Conservation (phyloP, 2,888 invertebrate species). For the Euzophera pinguis region DNA sequence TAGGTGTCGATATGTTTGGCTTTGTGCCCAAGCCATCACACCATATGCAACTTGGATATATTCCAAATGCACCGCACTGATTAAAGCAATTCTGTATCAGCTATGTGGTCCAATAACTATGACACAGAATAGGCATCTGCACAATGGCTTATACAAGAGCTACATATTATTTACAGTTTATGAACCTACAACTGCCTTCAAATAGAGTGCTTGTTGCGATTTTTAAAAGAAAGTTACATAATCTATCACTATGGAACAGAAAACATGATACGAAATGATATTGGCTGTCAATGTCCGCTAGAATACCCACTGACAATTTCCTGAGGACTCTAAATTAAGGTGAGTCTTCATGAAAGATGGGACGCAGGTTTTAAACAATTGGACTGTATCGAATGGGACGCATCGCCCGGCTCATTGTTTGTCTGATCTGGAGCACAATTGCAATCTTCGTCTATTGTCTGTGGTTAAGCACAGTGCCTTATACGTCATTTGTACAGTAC, state of each 20-base stretch:
- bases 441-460: not conserved
- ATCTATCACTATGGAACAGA: no score
- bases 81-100: not conserved
- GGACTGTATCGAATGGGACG: conserved; percentile 6
- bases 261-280: no score
- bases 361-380: not conserved
- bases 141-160: no score
- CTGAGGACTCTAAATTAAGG: not conserved
- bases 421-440: not conserved
- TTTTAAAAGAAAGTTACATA: no score
- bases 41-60: conserved; percentile 5
- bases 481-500: no score
- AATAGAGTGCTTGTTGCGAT: no score
- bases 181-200: no score
- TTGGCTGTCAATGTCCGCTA: no score
- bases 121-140: no score
- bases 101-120: not conserved
- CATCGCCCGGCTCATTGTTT: not conserved
- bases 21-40: conserved; percentile 1
- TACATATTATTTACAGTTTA: no score
- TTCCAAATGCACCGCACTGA: conserved; percentile 5
- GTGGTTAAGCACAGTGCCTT: no score
- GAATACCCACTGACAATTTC: no score
- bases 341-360: not conserved
- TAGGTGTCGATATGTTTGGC: not conserved